Conservation (phyloP, 2,888 invertebrate genomes). For the Platypus cylindrus region DNA sequence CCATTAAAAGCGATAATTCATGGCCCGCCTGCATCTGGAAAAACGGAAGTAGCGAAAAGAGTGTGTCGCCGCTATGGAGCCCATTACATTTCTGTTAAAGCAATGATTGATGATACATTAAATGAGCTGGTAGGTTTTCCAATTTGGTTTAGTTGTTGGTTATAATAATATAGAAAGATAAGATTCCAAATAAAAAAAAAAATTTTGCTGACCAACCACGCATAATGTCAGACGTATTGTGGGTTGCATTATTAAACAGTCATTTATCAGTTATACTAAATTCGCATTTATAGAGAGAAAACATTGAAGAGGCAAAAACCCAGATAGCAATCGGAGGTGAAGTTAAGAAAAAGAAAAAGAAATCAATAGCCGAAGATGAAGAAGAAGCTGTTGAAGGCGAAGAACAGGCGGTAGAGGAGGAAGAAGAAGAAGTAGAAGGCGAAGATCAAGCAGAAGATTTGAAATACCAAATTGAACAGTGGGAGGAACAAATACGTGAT, state of each 20-base stretch:
- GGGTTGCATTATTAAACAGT: too few relatives aligned
- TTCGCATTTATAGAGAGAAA: slow-evolving; percentile 20
- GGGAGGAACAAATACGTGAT: slow-evolving; percentile 33
- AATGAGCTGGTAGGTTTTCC: slow-evolving; percentile 41
- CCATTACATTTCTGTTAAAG: slow-evolving; percentile 43
- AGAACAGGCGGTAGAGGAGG: slow-evolving; percentile 23
- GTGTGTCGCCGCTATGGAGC: slow-evolving; percentile 46
- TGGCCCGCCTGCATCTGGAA: slow-evolving; percentile 55
- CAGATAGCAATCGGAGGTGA: slow-evolving; percentile 12
- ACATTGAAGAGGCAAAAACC: slow-evolving; percentile 18
- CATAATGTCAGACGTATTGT: too few relatives aligned
- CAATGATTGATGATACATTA: slow-evolving; percentile 41
- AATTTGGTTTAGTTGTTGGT: too few relatives aligned
- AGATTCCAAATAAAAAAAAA: too few relatives aligned
- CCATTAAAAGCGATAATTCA: slow-evolving; percentile 48
- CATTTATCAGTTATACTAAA: too few relatives aligned
- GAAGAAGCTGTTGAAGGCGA: slow-evolving; percentile 16
- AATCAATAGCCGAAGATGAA: background rate
- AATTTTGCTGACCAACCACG: too few relatives aligned
- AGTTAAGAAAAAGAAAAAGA: background rate
- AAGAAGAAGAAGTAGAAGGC: slow-evolving; percentile 25
- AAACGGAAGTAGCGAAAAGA: slow-evolving; percentile 44
- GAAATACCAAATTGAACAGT: slow-evolving; percentile 24
- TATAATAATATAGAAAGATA: too few relatives aligned
- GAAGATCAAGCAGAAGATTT: slow-evolving; percentile 24